Evolutionary conservation across 2,797 vertebrate species (phyloP).

Genomic region (Onychomys arenicola): DNA sequence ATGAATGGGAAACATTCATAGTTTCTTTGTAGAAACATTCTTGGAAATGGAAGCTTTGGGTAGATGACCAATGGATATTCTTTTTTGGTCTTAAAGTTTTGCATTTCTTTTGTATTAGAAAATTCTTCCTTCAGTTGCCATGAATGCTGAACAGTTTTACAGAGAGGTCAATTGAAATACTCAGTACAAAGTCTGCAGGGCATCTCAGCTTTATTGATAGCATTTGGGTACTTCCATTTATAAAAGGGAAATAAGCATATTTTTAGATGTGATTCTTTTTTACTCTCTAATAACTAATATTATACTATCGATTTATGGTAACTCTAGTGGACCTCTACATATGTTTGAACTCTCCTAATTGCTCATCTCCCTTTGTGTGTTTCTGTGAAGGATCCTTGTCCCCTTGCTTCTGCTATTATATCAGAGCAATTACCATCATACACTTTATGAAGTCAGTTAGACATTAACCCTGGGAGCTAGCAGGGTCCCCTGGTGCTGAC

Average conservation of each 20-base stretch:
- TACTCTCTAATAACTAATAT: not conserved
- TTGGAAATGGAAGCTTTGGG: constrained; percentile 41
- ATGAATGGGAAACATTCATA: not conserved
- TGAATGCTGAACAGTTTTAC: constrained; percentile 1
- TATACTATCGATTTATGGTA: not conserved
- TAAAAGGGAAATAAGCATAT: not conserved
- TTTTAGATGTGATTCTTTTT: not conserved
- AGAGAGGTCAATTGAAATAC: not conserved
- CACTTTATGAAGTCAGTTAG: not conserved
- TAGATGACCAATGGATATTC: not conserved
- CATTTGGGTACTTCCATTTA: not conserved
- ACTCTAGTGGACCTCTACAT: not conserved
- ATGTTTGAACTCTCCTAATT: not conserved
- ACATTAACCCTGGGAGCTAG: not conserved
- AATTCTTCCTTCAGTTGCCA: not conserved
- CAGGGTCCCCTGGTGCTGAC: not conserved
- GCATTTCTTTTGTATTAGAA: not conserved
- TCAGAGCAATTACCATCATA: not conserved
- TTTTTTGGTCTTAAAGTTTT: not conserved
- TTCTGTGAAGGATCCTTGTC: not conserved
- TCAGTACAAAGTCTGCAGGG: not conserved
- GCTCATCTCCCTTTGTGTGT: rapidly evolving
- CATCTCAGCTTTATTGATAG: not conserved
- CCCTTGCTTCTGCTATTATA: not conserved
- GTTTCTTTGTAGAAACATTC: not conserved